A percentile compares a stretch with the other conserved stretches of the same genome.
phyloP scores from a whole-genome alignment of 2,888 invertebrate genomes.

The Desoria tigrina region DNA sequence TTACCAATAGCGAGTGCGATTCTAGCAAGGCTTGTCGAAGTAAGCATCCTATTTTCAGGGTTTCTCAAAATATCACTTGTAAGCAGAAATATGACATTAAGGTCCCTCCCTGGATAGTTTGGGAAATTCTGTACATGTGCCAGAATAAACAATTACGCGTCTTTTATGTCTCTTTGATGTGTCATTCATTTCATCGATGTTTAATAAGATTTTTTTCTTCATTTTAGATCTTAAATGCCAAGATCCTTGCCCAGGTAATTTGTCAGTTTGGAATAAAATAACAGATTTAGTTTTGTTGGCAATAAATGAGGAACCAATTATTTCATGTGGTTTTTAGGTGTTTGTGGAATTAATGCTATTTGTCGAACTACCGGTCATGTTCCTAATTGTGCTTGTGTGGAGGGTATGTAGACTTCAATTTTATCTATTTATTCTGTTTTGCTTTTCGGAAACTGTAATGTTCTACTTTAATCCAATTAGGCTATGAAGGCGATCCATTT shows the following conservation, averaged over 20 bases:
- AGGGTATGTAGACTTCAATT: conserved; percentile 56
- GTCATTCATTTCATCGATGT: no score
- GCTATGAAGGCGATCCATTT: conserved; percentile 51
- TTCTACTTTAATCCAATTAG: neutral
- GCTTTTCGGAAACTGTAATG: no score
- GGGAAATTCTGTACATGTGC: no score
- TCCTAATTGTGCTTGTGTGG: conserved; percentile 69
- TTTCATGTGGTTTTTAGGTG: conserved; percentile 61
- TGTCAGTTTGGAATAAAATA: conserved; percentile 55
- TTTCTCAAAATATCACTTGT: no score
- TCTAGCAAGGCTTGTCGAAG: conserved; percentile 69
- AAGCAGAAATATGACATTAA: no score
- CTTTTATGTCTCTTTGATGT: no score
- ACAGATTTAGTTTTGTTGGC: no score
- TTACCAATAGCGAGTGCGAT: conserved; percentile 67
- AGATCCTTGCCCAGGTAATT: conserved; percentile 64
- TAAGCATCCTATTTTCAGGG: neutral
- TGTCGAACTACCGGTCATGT: conserved; percentile 75
- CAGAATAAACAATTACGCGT: no score
- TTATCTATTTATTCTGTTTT: conserved; percentile 57
- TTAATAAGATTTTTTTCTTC: no score
- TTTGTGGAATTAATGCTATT: conserved; percentile 72
- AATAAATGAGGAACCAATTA: conserved; percentile 66
- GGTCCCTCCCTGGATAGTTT: no score
- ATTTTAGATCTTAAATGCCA: conserved; percentile 59